phyloP scores from a whole-genome alignment of 2,797 vertebrate species.

The Acrossocheilus wenchowensis region DNA sequence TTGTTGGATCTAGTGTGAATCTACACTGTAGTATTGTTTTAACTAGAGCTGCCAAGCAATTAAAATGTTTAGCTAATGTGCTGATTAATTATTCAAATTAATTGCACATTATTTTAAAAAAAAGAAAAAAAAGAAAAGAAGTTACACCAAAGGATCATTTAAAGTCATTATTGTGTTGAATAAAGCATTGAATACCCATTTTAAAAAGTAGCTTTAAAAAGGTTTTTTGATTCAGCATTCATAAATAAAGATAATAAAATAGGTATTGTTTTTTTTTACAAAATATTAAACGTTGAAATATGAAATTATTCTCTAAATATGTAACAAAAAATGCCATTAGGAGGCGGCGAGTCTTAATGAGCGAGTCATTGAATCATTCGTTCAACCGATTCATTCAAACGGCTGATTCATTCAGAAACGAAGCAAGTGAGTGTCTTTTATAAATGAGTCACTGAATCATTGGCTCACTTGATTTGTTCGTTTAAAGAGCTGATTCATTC shows the following conservation, averaged over 20 bases:
- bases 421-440: too few species aligned
- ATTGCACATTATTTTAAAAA: neutral
- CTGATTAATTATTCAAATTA: neutral
- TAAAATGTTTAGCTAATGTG: too few species aligned
- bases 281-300: too few species aligned
- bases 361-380: neutral
- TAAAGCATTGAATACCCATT: neutral
- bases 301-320: neutral
- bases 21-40: neutral
- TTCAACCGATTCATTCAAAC: neutral
- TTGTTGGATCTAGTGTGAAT: neutral
- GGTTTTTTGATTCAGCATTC: too few species aligned
- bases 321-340: neutral
- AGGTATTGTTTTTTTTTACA: too few species aligned
- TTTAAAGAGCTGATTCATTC: neutral
- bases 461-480: neutral
- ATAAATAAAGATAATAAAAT: neutral
- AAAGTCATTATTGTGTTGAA: neutral
- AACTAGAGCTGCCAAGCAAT: neutral
- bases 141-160: neutral
- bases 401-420: neutral
- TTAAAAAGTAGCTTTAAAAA: too few species aligned
- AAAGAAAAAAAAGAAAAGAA: too few species aligned
- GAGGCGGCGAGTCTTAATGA: neutral
- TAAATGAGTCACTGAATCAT: too few species aligned